phyloP scores from a whole-genome alignment of 2,888 invertebrate genomes.

The Drosophila aldrichi region DNA sequence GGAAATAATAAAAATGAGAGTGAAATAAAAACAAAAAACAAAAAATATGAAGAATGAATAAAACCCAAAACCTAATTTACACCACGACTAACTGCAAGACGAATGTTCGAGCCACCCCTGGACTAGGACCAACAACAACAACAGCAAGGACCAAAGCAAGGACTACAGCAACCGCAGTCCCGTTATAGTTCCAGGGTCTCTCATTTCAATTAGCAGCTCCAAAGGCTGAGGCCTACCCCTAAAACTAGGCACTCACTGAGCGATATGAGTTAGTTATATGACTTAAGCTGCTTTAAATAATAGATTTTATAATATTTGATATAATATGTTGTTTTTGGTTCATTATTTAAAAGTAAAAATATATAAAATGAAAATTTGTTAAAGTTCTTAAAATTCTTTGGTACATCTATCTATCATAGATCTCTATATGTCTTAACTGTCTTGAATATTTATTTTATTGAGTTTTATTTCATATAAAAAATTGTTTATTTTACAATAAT shows the following conservation, averaged over 20 bases:
- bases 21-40: constrained; percentile 38
- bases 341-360: background rate
- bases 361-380: no score
- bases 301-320: background rate
- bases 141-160: constrained; percentile 3
- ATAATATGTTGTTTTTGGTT: background rate
- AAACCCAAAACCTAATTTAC: constrained; percentile 71
- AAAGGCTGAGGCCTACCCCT: constrained; percentile 36
- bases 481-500: no score
- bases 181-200: constrained; percentile 46
- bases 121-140: constrained; percentile 5
- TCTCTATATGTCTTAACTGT: no score
- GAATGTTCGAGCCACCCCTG: constrained; percentile 43
- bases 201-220: constrained; percentile 75
- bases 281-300: no score
- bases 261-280: background rate
- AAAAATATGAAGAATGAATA: constrained; percentile 34
- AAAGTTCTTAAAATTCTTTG: no score
- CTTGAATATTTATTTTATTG: no score
- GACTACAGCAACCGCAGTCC: constrained; percentile 47
- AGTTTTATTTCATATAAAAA: no score
- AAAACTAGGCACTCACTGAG: constrained; percentile 12
- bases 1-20: constrained; percentile 70
- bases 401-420: no score
- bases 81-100: constrained; percentile 53